A percentile compares a stretch with the other conserved stretches of the same genome.
Conservation (phyloP, 2,113 vertebrate species). For the Gallinago media region DNA sequence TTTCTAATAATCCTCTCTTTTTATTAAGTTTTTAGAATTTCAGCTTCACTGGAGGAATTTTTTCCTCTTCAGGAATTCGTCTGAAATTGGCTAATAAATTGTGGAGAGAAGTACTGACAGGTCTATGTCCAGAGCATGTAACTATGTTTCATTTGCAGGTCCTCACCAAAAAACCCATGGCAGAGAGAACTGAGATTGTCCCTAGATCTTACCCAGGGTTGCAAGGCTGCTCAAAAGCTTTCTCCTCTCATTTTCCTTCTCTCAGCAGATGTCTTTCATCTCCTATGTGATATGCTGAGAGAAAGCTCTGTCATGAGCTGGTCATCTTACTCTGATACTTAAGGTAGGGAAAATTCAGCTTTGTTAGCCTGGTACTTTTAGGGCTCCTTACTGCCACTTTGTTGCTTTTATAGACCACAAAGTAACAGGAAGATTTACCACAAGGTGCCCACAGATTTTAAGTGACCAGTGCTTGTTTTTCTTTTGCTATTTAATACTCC, state of each 20-base stretch:
- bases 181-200: not conserved
- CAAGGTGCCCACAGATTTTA: not conserved
- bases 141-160: not conserved
- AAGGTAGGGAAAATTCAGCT: not conserved
- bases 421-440: not conserved
- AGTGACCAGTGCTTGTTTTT: not conserved
- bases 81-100: not conserved
- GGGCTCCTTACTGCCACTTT: not conserved
- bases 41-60: not conserved
- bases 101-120: not conserved
- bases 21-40: not conserved
- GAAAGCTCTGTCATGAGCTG: not conserved
- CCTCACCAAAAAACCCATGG: accelerated
- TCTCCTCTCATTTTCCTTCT: not conserved
- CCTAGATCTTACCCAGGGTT: not conserved
- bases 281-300: not conserved
- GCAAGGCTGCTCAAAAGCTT: not conserved
- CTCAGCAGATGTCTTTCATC: not conserved
- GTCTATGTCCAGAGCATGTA: not conserved
- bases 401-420: not conserved
- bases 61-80: not conserved
- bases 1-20: not conserved
- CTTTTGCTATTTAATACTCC: not conserved
- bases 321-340: not conserved
- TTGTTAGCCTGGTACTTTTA: not conserved